Base-by-base conservation (phyloP, 2,113 vertebrate species). In the Menidia beryllina region DNA sequence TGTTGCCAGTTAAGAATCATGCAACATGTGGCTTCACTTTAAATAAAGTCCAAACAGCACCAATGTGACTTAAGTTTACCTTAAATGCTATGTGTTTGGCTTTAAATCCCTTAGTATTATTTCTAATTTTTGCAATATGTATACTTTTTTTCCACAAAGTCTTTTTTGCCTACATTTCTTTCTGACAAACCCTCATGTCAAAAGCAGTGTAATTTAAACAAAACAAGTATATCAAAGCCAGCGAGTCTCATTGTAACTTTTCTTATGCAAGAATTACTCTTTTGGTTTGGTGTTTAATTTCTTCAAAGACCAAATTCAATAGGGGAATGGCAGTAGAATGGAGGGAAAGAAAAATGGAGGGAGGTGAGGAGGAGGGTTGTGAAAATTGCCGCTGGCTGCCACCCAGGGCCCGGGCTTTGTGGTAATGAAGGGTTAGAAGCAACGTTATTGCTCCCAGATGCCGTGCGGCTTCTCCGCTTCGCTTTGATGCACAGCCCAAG, bases 381-480 rank as follows among this genome's bases (percentile, higher is more conserved):
- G 89, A 89, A 92, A 94, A 93, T 91, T 92, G 91, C 90, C 83
- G 7, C 84, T 94, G 93, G 92, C 92, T 81, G 86, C 88, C 73
- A 89, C 92, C 93, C 91, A 93, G 91, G 92, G 90, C 92, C 86
- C 90, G 80, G 91, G 91, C 92, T 91, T 92, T 91, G 79, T 88
- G 91, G 90, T 94, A 93, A 94, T 93, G 93, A 93, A 89, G 90
- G 93, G 93, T 92, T 94, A 91, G 92, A 85, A 77, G 91, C 85
- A 72, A 49, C 84, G 78, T 93, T 94, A 94, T 94, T 93, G 92
- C 91, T 94, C 92, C 93, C 93, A 94, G 91, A 94, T 94, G 93
- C 88, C 74, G 91, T 88, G 90, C 86, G 76, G 86, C 80, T 83
- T 91, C 85, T 91, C 86, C 73, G 68, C 72, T 76, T 80, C 77